Percentiles rank a stretch among this genome's conserved stretches.
Conservation (phyloP, 2,797 vertebrate genomes). For the Sciurus vulgaris region DNA sequence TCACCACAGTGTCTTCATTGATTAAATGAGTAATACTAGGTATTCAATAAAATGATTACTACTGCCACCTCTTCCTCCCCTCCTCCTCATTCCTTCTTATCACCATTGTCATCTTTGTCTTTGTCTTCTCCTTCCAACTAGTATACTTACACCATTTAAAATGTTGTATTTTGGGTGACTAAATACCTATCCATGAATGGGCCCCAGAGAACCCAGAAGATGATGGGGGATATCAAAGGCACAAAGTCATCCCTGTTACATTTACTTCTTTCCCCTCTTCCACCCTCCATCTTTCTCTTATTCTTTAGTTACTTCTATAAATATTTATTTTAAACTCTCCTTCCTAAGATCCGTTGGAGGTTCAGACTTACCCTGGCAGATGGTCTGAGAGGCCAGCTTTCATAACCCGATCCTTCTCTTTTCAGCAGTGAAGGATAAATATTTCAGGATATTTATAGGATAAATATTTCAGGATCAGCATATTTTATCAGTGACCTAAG, state of each 20-base stretch:
- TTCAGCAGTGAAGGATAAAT: conserved; percentile 71
- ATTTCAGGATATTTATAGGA: conserved; percentile 81
- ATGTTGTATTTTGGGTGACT: background rate
- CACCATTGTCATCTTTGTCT: background rate
- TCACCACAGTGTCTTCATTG: background rate
- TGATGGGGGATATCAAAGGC: background rate
- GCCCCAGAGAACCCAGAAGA: background rate
- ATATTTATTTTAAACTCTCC: conserved; percentile 70
- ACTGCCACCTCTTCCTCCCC: background rate
- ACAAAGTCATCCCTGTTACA: background rate
- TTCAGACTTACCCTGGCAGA: conserved; percentile 66
- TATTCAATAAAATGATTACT: background rate
- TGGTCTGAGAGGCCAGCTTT: conserved; percentile 66
- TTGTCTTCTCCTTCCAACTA: background rate
- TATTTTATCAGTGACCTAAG: conserved; percentile 80
- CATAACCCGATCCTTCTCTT: conserved; percentile 72
- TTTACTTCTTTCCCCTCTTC: background rate
- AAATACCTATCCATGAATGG: background rate
- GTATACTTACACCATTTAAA: background rate
- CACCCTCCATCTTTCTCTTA: background rate
- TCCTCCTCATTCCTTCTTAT: background rate
- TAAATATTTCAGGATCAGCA: conserved; percentile 75
- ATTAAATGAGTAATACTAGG: background rate
- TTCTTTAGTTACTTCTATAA: conserved; percentile 59
- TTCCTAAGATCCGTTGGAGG: conserved; percentile 63